Base-by-base conservation (phyloP, 2,888 invertebrate genomes). In the Schizaphis graminum region DNA sequence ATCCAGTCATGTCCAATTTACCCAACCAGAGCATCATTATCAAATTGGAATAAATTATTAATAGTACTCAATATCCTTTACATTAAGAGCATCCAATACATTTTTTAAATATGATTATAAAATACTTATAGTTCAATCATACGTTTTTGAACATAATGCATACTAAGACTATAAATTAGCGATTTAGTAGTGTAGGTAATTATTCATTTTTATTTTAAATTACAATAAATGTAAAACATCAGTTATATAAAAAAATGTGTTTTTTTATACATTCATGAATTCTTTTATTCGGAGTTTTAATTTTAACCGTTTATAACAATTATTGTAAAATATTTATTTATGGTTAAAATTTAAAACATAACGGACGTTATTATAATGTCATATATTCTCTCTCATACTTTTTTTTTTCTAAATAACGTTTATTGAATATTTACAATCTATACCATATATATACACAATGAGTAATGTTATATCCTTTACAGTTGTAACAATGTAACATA, bases 41-140 rank as follows among this genome's bases (percentile, higher is more conserved):
- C 93, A n/a, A 93, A 90, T 47, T 85, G 21, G 26, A 57, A 57
- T 47, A 89, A 85, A 85, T 90, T 93, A n/a, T 84, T 35, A 1
- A 90, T 90, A 61, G 85, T 89, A 10, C 44, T 93, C 10, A 85
- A 93, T 88, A 47, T 84, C 5, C 28, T 93, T 35, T 93, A 93
- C 35, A 47, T 93, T 35, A 93, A 93, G 61, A 93, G 89, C 21
- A 90, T 89, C 16, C 28, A 77, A 77, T 93, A 53, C 35, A 41
- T 88, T 16, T 35, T 92, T 61, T 84, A 91, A 49, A 16, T 87
- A 35, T 35, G 35, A 21, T 77, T 41, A 53, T 53, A 53, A 21
- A 21, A 53, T 21, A 53, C 21, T 16, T 53, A 21, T 53, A 35
- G 77, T 77, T 35, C 8, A 21, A 77, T 21, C 35, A 35, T 77